Evolutionary conservation across 2,888 invertebrate species (phyloP), one percentile per base, ranked within the genome.

Genomic region (Drosophila algonquin): DNA sequence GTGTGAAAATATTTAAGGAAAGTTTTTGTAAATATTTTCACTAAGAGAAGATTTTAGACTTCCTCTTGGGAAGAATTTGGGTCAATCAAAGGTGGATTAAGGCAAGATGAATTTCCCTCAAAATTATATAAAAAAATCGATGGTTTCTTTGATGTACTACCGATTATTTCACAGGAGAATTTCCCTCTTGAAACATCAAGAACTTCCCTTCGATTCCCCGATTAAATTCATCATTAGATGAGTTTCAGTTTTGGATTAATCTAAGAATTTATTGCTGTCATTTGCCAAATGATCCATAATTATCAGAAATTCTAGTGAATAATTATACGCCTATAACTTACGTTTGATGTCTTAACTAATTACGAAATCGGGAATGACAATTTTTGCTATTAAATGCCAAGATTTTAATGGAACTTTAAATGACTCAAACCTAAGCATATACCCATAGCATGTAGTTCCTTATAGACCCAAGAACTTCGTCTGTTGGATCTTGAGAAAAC

Each of bases 1-100:
- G 57, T 75, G 88, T 82, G 86, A 85, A 82, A 87, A 69, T 76
- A 73, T 76, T 61, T 62, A 77, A 62, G 73, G 85, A 85, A 82
- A 85, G 79, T 87, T 85, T 70, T 70, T 70, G 47, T 65, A 30
- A 67, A 48, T 14, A 12, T 4, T 45, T 27, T 40, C 40, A 40
- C 12, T 14, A 40, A 40, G 10, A 40, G n/a, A 54, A 24, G 7
- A 21, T 21, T 21, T 21, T n/a, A 3, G 18, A n/a, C 65, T 71
- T 70, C 51, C 51, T 51, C 30, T 40, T 40, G 8, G 14, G 3
- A 46, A 46, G 32, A 44, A 47, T 47, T 45, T 32, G 51, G 52
- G 62, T 72, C 55, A 61, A 40, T 52, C 69, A 14, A 21, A 16
- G 40, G 6, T 14, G n/a, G 44, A 53, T 14, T 21, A 8, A 10